Evolutionary conservation across 2,113 vertebrate genomes (phyloP).

Genomic region (Columbina picui): DNA sequence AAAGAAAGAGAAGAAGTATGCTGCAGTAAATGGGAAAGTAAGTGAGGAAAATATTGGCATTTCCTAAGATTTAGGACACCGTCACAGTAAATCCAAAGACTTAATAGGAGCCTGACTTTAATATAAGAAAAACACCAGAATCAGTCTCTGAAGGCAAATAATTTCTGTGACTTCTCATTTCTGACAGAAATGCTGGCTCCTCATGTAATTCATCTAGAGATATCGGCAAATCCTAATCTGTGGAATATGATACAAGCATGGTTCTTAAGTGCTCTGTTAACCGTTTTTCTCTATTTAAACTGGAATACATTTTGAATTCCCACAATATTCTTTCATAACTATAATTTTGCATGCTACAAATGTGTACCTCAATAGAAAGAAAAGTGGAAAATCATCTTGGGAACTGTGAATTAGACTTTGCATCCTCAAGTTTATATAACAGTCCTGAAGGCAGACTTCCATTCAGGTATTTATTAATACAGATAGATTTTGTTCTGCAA

Average conservation of each 20-base stretch:
- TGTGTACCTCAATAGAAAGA: neutral
- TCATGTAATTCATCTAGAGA: neutral
- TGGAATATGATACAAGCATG: neutral
- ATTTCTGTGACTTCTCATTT: constrained; percentile 1
- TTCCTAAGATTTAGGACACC: constrained; percentile 35
- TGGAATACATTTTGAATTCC: neutral
- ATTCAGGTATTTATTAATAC: neutral
- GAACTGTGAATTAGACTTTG: neutral
- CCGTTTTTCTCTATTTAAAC: neutral
- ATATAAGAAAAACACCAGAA: constrained; percentile 44
- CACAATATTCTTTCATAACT: neutral
- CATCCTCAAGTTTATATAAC: neutral
- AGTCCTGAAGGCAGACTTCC: neutral
- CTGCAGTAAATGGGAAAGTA: constrained; percentile 7
- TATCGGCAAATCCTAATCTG: neutral
- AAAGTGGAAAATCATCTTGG: neutral
- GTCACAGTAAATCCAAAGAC: constrained; percentile 47
- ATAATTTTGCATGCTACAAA: neutral
- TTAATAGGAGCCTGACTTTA: constrained; percentile 46
- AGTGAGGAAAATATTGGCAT: constrained; percentile 35
- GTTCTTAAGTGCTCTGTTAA: neutral
- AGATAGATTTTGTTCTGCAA: neutral
- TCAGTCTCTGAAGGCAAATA: constrained; percentile 15
- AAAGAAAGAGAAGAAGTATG: neutral
- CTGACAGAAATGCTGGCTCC: neutral